Conservation (phyloP, 2,888 invertebrate species). For the Melanchra persicariae region DNA sequence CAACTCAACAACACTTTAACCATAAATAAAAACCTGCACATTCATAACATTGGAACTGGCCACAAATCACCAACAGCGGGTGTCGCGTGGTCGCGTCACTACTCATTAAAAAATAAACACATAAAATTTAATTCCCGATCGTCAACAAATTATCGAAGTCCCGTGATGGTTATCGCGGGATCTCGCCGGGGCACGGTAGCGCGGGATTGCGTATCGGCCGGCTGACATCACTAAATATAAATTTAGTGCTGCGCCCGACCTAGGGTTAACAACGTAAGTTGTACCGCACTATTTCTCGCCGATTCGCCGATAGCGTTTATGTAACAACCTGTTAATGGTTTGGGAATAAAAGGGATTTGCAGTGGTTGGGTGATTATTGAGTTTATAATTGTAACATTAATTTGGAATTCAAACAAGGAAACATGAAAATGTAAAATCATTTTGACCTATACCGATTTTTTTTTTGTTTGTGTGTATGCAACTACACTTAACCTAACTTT, state of each 20-base stretch:
- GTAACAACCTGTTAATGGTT: conserved; percentile 66
- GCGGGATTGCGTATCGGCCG: conserved; percentile 81
- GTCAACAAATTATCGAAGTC: conserved; percentile 81
- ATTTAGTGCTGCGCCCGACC: conserved; percentile 82
- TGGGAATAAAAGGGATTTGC: conserved; percentile 50
- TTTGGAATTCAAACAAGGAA: neutral
- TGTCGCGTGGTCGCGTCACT: conserved; percentile 63
- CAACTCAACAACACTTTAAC: conserved; percentile 48
- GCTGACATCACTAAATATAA: conserved; percentile 85
- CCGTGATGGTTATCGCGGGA: conserved; percentile 77
- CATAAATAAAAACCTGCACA: conserved; percentile 58
- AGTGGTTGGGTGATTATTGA: conserved; percentile 16
- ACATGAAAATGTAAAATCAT: neutral
- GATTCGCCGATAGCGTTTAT: conserved; percentile 77
- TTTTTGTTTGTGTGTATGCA: no score
- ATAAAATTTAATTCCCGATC: conserved; percentile 76
- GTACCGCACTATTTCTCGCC: conserved; percentile 83
- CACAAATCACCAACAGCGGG: conserved; percentile 65
- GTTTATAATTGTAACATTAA: neutral
- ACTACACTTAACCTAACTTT: no score
- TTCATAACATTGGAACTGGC: conserved; percentile 53
- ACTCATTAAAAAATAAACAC: conserved; percentile 71
- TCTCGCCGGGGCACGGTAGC: conserved; percentile 82
- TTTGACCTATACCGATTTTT: no score
- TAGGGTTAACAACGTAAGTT: conserved; percentile 82